phyloP scores from a whole-genome alignment of 2,888 invertebrate genomes.

The Hyppa rectilinea region DNA sequence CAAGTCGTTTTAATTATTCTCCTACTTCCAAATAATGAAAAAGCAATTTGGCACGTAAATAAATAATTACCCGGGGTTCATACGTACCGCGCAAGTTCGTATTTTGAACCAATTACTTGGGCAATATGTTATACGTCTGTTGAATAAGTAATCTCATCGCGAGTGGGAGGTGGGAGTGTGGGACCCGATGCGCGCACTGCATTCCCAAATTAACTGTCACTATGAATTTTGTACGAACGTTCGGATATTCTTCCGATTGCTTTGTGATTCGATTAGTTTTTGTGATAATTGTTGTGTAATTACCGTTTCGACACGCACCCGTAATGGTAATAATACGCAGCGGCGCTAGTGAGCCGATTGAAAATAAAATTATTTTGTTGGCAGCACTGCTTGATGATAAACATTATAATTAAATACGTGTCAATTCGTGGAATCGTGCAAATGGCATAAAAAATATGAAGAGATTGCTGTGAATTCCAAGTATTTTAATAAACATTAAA shows the following conservation, averaged over 20 bases:
- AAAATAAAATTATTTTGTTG: slow-evolving; percentile 36
- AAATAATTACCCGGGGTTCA: slow-evolving; percentile 71
- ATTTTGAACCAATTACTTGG: slow-evolving; percentile 86
- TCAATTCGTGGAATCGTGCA: background rate
- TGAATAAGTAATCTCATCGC: slow-evolving; percentile 86
- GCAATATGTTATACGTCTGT: slow-evolving; percentile 86
- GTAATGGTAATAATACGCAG: slow-evolving; percentile 48
- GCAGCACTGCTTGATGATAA: background rate
- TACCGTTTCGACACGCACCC: slow-evolving; percentile 65
- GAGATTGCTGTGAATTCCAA: slow-evolving; percentile 30
- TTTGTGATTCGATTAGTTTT: slow-evolving; percentile 88
- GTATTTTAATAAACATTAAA: slow-evolving; percentile 74
- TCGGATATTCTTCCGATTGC: slow-evolving; percentile 84
- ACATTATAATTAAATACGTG: slow-evolving; percentile 14
- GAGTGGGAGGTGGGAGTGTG: slow-evolving; percentile 55
- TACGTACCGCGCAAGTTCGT: slow-evolving; percentile 75
- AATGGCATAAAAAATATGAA: background rate
- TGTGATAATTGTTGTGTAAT: slow-evolving; percentile 78
- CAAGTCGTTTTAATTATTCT: slow-evolving; percentile 50
- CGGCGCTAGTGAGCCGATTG: slow-evolving; percentile 31
- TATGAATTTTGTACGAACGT: slow-evolving; percentile 83
- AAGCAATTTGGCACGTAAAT: slow-evolving; percentile 53
- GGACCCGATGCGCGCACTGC: slow-evolving; percentile 78
- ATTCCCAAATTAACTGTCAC: slow-evolving; percentile 89
- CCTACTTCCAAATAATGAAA: slow-evolving; percentile 51